Percentiles rank a stretch among this genome's conserved stretches.
Evolutionary conservation across 2,797 vertebrate genomes (phyloP).

Genomic region (Lophius americanus): DNA sequence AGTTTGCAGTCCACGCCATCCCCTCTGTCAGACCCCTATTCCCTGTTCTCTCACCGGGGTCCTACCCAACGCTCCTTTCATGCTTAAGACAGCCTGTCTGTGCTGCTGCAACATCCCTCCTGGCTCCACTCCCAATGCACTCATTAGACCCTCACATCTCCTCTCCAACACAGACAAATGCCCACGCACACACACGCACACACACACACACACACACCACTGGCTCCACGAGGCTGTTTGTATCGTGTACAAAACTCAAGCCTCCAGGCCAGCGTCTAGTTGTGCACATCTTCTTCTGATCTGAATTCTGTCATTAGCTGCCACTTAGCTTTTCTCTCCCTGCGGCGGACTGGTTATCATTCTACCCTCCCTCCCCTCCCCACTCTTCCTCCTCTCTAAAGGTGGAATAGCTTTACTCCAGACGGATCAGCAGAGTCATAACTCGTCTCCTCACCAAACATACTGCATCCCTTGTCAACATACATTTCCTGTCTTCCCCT

Average conservation of each 20-base stretch:
- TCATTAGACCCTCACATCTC: slow-evolving; percentile 57
- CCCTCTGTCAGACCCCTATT: slow-evolving; percentile 27
- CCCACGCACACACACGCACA: slow-evolving; percentile 22
- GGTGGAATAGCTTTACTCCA: slow-evolving; percentile 49
- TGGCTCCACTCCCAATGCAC: slow-evolving; percentile 65
- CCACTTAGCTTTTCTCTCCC: slow-evolving; percentile 64
- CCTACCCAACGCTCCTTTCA: slow-evolving; percentile 59
- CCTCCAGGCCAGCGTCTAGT: slow-evolving; percentile 44
- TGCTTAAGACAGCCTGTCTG: slow-evolving; percentile 66
- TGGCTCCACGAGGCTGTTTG: slow-evolving; percentile 48
- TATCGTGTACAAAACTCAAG: slow-evolving; percentile 59
- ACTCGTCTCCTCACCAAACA: slow-evolving; percentile 25
- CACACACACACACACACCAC: slow-evolving; percentile 19
- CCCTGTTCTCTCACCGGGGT: slow-evolving; percentile 39
- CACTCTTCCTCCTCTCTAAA: slow-evolving; percentile 24
- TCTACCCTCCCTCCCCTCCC: slow-evolving; percentile 6
- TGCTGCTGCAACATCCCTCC: slow-evolving; percentile 67
- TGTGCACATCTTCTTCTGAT: slow-evolving; percentile 55
- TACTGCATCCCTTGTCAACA: slow-evolving; percentile 14
- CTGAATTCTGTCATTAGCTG: slow-evolving; percentile 70
- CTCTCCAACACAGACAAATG: slow-evolving; percentile 3
- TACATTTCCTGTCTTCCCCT: not conserved
- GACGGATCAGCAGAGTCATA: slow-evolving; percentile 34
- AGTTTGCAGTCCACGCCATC: slow-evolving; percentile 51
- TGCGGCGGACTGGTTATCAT: slow-evolving; percentile 58